Base-by-base conservation (phyloP, 2,113 vertebrate species). In the Dicentrarchus labrax region DNA sequence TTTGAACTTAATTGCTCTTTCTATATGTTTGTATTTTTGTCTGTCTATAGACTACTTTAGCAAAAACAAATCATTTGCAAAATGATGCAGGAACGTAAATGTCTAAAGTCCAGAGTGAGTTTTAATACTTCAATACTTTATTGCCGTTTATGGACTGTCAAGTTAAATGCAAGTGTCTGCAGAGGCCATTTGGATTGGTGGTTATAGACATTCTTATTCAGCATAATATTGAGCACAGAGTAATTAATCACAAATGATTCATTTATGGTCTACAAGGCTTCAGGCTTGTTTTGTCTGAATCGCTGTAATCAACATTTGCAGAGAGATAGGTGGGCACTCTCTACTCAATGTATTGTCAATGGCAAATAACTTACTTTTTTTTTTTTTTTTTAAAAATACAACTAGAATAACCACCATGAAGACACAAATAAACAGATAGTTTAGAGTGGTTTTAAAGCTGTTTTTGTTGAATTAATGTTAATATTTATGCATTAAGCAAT, bases 191-290 rank as follows among this genome's bases (percentile, higher is more conserved):
- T 83, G 30, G 45, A 75, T 60, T 45, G 54, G 41, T 61, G 53
- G 21, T 71, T 73, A 61, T 78, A 70, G 11, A 59, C 5, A 59
- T 60, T 72, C 41, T 64, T 78, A 80, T 81, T 84, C 74, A 70
- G 68, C 72, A 91, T 72, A 70, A 69, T 64, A 71, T 61, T 56
- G 41, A 79, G 60, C 45, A 17, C 19, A 36, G 61, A n/a, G 62
- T 83, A 71, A 87, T 88, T 83, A 89, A 88, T 92, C 85, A 85
- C 48, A 24, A 78, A 70, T 73, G 62, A 62, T 38, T 54, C 71
- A 83, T 81, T 57, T 12, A 85, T 78, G 53, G 51, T 65, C 81
- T 61, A 51, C 78, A 38, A 78, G 41, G 68, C 50, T 64, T 61
- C 45, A 30, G 66, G 68, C 70, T 76, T 87, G 50, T 84, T 88